A percentile compares a stretch with the other conserved stretches of the same genome.
Conservation (phyloP, 2,797 vertebrate genomes). For the Myotis planiceps region DNA sequence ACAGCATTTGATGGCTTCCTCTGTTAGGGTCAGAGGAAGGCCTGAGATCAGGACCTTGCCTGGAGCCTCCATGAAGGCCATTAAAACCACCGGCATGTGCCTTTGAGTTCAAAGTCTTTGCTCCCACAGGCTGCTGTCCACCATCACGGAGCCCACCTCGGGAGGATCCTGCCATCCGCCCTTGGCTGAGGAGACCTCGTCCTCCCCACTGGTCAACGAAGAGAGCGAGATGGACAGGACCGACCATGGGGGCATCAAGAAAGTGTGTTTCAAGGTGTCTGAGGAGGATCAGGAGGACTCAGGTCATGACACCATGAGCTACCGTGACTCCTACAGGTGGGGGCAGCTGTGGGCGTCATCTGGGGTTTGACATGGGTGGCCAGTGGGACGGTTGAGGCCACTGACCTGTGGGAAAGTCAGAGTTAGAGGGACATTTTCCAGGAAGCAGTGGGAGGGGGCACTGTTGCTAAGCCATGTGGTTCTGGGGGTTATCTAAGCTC, state of each 20-base stretch:
- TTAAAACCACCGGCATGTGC: too few relatives aligned
- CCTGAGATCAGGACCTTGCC: not conserved
- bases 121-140: slow-evolving; percentile 87
- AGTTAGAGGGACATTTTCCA: not conserved
- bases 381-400: fast-evolving
- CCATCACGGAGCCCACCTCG: slow-evolving; percentile 95
- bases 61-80: too few relatives aligned
- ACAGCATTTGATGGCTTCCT: not conserved
- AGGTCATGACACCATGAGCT: slow-evolving; percentile 98
- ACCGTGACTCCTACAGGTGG: slow-evolving; percentile 98
- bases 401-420: fast-evolving
- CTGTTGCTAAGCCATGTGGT: fast-evolving
- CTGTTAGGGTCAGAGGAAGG: not conserved
- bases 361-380: not conserved
- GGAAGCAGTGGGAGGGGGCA: not conserved
- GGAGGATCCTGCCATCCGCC: slow-evolving; percentile 88
- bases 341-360: fast-evolving
- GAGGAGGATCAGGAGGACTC: slow-evolving; percentile 99
- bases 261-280: slow-evolving; percentile 97
- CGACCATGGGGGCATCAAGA: slow-evolving; percentile 94
- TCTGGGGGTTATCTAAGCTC: not conserved
- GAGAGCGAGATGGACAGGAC: slow-evolving; percentile 92
- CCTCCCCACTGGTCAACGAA: slow-evolving; percentile 90
- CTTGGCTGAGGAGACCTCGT: slow-evolving; percentile 87
- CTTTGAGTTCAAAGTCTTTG: not conserved